Evolutionary conservation across 2,113 vertebrate species (phyloP).

Genomic region (Ahaetulla prasina): DNA sequence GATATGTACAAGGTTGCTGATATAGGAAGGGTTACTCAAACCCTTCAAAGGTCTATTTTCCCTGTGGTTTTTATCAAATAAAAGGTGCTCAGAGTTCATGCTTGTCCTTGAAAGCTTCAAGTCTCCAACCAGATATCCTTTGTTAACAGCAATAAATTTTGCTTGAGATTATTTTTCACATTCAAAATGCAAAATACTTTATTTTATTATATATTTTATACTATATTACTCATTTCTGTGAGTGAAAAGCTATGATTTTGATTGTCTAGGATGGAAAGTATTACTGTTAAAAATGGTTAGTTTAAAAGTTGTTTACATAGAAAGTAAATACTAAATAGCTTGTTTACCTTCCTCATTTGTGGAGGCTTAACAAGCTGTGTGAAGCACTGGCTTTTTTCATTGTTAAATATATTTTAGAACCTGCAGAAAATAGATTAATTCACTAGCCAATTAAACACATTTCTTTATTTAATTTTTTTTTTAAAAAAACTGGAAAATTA

Average conservation of each 20-base stretch:
- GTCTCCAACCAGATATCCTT: background rate
- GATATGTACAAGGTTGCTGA: background rate
- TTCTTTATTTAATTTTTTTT: background rate
- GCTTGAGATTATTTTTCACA: slow-evolving; percentile 45
- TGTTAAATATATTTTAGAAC: background rate
- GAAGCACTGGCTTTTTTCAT: background rate
- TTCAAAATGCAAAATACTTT: slow-evolving; percentile 45
- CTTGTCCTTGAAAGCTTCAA: background rate
- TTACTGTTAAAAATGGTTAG: slow-evolving; percentile 48
- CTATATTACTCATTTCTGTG: slow-evolving; percentile 38
- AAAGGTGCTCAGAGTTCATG: background rate
- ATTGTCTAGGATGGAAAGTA: slow-evolving; percentile 55
- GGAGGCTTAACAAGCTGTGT: background rate
- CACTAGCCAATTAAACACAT: background rate
- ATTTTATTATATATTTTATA: slow-evolving; percentile 15
- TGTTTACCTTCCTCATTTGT: background rate
- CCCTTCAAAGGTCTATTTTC: background rate
- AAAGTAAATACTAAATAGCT: background rate
- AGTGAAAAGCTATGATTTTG: slow-evolving; percentile 44
- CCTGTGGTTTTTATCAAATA: background rate
- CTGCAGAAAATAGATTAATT: background rate
- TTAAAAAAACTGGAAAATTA: background rate
- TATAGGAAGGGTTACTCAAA: background rate
- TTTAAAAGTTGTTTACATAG: background rate
- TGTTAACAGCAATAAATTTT: slow-evolving; percentile 8